Evolutionary conservation across 2,888 invertebrate species (phyloP), one percentile per base, ranked within the genome.

Genomic region (Adelphocoris suturalis): DNA sequence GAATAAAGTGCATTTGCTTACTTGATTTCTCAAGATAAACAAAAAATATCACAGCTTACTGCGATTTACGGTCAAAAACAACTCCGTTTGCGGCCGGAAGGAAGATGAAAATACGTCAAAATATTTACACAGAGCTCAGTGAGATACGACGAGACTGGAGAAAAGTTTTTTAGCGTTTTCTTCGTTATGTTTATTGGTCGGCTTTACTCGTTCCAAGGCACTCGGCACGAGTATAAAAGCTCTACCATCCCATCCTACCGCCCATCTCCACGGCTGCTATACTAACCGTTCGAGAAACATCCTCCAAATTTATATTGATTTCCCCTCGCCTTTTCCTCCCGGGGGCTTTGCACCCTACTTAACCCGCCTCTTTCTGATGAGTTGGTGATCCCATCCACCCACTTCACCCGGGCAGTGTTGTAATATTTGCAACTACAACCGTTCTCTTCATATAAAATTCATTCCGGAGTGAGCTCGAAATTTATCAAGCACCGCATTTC

Each of bases 251-350:
- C 86, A 86, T 27, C 86, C 86, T n/a, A 68, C 82, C 48, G 82
- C 52, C 82, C 57, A 27, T 27, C 81, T 19, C 85, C 57, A 52
- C 68, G 47, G 78, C 85, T 27, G 37, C 28, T 87, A n/a, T 90
- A 90, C 90, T 90, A 90, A 86, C 90, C 90, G 89, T 90, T 78
- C 86, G 37, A 81, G 86, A 89, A 89, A 90, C 90, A 88, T 85
- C 81, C 68, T 86, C 90, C 89, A 84, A 90, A 90, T 90, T 90
- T 90, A 90, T 90, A 90, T 90, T 90, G 90, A 90, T 90, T 90
- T 84, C 37, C 90, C 80, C 87, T 5, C 61, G 28, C 61, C 76
- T 57, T 46, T 75, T 85, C 86, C 81, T 48, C 61, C 68, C 48
- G n/a, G 82, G 89, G 81, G 89, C 89, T 89, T 89, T 89, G 89